Base-by-base conservation (phyloP, 2,888 invertebrate genomes). In the Pristionchus arcanus region DNA sequence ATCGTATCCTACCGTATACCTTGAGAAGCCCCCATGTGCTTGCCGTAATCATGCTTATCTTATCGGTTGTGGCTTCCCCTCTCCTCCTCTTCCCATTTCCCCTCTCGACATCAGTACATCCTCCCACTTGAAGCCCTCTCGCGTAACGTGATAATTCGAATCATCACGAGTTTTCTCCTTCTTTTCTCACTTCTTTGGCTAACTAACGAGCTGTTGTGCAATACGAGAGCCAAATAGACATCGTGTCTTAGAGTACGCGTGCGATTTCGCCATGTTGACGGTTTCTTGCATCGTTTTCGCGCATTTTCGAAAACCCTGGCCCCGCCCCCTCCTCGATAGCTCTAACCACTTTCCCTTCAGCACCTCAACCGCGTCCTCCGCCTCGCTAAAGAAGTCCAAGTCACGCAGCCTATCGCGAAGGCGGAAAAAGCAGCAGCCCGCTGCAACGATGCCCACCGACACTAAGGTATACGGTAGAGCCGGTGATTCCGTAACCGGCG, bases 91-190 rank as follows among this genome's bases (percentile, higher is more conserved):
- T 89, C 71, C 86, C 34, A 71, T 19, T 19, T 1, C 86, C 88
- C 37, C 21, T 85, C n/a, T 59, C 66, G 1, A 37, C 42, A 25
- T 77, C 77, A 77, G 42, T 34, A 77, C 77, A 77, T 25, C 34
- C 63, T 34, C 49, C 74, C 71, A 71, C 34, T 63, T n/a, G n/a
- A 63, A n/a, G 25, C 63, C n/a, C n/a, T 63, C 63, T n/a, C n/a
- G 2, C 11, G n/a, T 63, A 63, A 63, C n/a, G 63, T n/a, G 63
- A 63, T 63, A 91, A 96, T 97, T 92, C 98, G 98, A 71, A 98
- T 98, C 98, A 97, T 97, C 94, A 97, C 97, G 90, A 97, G 97
- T 2, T 97, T 97, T 95, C 98, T 98, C 96, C 98, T 13, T 98
- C 95, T 98, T 77, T 25, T 42, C 77, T 25, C 77, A n/a, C 34